Conservation (phyloP, 2,888 invertebrate genomes). For the Bombylius discolor region DNA sequence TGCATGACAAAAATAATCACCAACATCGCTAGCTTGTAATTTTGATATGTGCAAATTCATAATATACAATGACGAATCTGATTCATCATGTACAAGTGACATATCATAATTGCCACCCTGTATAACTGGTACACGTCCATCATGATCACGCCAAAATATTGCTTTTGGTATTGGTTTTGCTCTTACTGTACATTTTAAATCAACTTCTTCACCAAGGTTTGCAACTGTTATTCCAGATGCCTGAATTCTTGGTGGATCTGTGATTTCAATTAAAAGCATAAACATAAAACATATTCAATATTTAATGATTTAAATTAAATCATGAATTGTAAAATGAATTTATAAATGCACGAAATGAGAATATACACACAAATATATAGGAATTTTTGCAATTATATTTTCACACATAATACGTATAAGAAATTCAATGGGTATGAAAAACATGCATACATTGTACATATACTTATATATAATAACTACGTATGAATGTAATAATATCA, state of each 20-base stretch:
- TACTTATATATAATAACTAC: too few species aligned
- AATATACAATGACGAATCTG: constrained; percentile 45
- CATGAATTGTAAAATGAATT: too few species aligned
- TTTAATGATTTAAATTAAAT: too few species aligned
- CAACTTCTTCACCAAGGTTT: constrained; percentile 59
- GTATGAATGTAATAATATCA: too few species aligned
- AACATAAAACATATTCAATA: too few species aligned
- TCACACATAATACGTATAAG: too few species aligned
- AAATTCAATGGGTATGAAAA: too few species aligned
- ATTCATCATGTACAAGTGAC: constrained; percentile 53
- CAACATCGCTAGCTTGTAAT: constrained; percentile 55
- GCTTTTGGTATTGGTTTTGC: constrained; percentile 69
- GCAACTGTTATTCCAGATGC: constrained; percentile 68
- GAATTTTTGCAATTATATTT: too few species aligned
- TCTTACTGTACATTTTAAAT: constrained; percentile 63
- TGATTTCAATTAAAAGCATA: background rate
- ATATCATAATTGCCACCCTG: constrained; percentile 64
- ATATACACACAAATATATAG: too few species aligned
- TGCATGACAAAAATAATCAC: constrained; percentile 74
- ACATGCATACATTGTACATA: too few species aligned
- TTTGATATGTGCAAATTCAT: constrained; percentile 64
- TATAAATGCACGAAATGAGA: too few species aligned
- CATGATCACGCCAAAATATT: constrained; percentile 68
- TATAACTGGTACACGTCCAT: constrained; percentile 59
- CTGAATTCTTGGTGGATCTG: constrained; percentile 63